These are phyloP conservation scores for Bombycilla garrulus DNA, from an alignment of 2,113 vertebrate species.

Conservation along the genomic window DNA sequence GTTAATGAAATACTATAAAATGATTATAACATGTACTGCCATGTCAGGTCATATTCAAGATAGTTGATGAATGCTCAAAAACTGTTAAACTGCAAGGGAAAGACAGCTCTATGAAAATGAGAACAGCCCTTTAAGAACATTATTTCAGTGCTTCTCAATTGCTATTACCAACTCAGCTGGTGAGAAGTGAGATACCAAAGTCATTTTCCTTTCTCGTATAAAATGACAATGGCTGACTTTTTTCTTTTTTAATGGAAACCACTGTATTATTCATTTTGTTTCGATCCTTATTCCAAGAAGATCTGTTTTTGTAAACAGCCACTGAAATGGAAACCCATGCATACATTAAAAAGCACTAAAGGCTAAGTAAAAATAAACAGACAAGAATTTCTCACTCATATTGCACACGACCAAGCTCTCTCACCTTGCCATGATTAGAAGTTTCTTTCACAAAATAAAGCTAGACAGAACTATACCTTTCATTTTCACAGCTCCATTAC, in stretches of 20 bases:
- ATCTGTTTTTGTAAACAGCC: constrained; percentile 1
- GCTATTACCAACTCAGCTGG: constrained; percentile 10
- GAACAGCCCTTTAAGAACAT: not conserved
- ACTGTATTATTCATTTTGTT: not conserved
- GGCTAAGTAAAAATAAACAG: not conserved
- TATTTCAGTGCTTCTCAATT: constrained; percentile 1
- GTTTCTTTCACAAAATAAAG: not conserved
- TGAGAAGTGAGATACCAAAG: not conserved
- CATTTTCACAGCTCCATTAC: not conserved
- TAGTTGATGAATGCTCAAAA: not conserved
- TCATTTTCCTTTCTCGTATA: not conserved
- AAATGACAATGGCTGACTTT: not conserved
- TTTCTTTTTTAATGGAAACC: not conserved
- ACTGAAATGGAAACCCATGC: constrained; percentile 21
- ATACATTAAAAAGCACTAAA: not conserved
- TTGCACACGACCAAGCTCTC: not conserved
- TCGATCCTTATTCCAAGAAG: constrained; percentile 18
- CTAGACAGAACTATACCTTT: not conserved
- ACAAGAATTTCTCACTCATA: not conserved
- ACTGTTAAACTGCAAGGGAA: not conserved
- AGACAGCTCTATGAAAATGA: not conserved
- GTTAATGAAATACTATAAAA: not conserved
- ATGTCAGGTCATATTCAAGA: not conserved
- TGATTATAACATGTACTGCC: not conserved
- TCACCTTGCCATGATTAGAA: not conserved